Evolutionary conservation across 2,888 invertebrate species (phyloP).

Genomic region (Hyppa rectilinea): DNA sequence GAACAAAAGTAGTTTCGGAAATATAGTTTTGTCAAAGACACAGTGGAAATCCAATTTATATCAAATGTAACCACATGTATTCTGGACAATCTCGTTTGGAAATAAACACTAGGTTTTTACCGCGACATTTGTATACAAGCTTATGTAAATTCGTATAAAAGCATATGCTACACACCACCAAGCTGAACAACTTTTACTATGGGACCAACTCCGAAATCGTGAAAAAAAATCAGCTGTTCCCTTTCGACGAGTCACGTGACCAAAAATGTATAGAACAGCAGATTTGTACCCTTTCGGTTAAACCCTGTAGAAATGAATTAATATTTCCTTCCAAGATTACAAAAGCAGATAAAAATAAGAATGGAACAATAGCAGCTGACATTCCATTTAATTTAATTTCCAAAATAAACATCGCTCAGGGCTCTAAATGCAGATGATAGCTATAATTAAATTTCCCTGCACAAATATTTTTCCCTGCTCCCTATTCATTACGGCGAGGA

Average conservation of each 20-base stretch:
- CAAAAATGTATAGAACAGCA: no score
- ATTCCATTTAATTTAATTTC: slow-evolving; percentile 36
- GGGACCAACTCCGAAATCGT: no score
- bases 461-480: slow-evolving; percentile 48
- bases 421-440: slow-evolving; percentile 48
- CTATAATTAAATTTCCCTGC: slow-evolving; percentile 53
- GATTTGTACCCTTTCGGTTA: no score
- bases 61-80: slow-evolving; percentile 53
- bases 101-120: slow-evolving; percentile 41
- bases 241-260: no score
- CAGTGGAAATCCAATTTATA: slow-evolving; percentile 61
- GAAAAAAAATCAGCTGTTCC: no score
- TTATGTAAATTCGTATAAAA: no score
- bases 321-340: no score
- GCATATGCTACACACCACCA: no score
- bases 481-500: slow-evolving; percentile 33
- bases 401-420: slow-evolving; percentile 43
- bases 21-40: slow-evolving; percentile 51
- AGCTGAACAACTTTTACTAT: no score
- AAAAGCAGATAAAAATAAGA: slow-evolving; percentile 13
- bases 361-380: slow-evolving; percentile 22
- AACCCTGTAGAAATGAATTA: no score
- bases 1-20: slow-evolving; percentile 57
- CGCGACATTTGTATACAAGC: not conserved
- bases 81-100: slow-evolving; percentile 37